Conservation (phyloP, 2,797 vertebrate species). For the Tamandua tetradactyla region DNA sequence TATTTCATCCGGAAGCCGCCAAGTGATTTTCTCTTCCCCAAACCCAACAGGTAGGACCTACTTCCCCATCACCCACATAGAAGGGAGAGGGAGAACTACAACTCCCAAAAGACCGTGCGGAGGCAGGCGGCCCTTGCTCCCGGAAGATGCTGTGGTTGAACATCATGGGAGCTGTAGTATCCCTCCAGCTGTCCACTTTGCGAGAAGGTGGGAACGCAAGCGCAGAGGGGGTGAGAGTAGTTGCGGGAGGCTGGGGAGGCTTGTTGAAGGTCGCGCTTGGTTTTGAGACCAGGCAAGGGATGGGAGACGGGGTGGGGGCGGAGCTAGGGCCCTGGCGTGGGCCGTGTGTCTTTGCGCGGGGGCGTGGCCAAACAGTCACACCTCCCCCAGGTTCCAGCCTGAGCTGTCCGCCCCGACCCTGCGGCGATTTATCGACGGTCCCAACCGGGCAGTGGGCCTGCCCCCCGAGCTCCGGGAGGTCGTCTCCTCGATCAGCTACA, state of each 20-base stretch:
- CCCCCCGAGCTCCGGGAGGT: conserved; percentile 86
- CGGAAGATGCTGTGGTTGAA: neutral
- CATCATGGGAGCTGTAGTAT: conserved; percentile 69
- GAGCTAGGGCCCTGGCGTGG: neutral
- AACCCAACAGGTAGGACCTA: conserved; percentile 89
- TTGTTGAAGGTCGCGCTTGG: neutral
- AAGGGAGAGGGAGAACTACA: conserved; percentile 46
- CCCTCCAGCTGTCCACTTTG: neutral
- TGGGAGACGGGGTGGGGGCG: neutral
- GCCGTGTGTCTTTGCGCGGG: neutral
- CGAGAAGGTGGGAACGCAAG: neutral
- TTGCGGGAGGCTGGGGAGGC: neutral
- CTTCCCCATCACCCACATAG: neutral
- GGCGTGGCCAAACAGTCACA: neutral
- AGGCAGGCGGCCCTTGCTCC: neutral
- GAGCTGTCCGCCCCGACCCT: conserved; percentile 88
- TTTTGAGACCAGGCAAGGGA: neutral
- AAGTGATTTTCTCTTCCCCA: conserved; percentile 89
- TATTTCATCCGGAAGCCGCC: conserved; percentile 95
- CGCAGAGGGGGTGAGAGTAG: neutral
- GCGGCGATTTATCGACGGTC: conserved; percentile 89
- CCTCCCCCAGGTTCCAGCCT: conserved; percentile 86
- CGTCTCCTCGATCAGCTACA: conserved; percentile 88
- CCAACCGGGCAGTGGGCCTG: conserved; percentile 88
- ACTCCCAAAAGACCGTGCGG: conserved; percentile 47